These are phyloP conservation scores for Peromyscus maniculatus DNA, from an alignment of 2,113 vertebrate genomes.

Conservation along the genomic window DNA sequence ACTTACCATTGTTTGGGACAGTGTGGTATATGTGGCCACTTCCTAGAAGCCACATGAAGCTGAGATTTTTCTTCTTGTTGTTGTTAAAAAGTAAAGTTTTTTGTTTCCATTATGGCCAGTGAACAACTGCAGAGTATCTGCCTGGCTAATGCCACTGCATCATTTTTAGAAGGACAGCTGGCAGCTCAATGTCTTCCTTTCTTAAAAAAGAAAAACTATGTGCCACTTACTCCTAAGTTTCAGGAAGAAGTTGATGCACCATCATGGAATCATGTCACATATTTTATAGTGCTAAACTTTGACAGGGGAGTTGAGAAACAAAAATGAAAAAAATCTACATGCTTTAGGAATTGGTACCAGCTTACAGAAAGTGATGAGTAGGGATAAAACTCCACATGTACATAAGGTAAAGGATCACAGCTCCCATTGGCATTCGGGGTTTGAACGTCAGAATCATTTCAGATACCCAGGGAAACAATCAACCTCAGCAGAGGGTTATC, in stretches of 20 bases:
- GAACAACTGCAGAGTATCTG: constrained; percentile 75
- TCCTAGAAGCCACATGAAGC: constrained; percentile 27
- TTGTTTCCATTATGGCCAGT: constrained; percentile 81
- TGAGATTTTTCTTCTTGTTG: constrained; percentile 56
- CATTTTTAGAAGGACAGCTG: constrained; percentile 87
- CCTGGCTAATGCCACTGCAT: constrained; percentile 83
- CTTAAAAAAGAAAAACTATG: constrained; percentile 78
- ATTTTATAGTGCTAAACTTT: constrained; percentile 87
- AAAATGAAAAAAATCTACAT: constrained; percentile 84
- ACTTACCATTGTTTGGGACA: background rate
- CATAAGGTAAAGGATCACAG: constrained; percentile 44
- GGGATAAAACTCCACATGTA: constrained; percentile 78
- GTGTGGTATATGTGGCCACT: background rate
- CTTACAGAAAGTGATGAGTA: constrained; percentile 78
- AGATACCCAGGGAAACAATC: constrained; percentile 3
- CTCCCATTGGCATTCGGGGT: constrained; percentile 57
- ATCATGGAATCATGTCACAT: constrained; percentile 87
- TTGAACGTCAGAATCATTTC: constrained; percentile 70
- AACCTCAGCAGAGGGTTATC: background rate
- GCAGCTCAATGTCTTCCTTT: constrained; percentile 86
- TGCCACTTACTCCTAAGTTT: constrained; percentile 85
- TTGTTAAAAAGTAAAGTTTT: background rate
- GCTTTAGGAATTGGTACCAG: constrained; percentile 73
- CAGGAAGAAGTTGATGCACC: constrained; percentile 85
- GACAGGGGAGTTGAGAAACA: constrained; percentile 85